Percentiles rank a stretch among this genome's conserved stretches.
These are phyloP conservation scores for Cheilosia vulpina DNA, from an alignment of 2,888 invertebrate genomes.

Conservation along the genomic window DNA sequence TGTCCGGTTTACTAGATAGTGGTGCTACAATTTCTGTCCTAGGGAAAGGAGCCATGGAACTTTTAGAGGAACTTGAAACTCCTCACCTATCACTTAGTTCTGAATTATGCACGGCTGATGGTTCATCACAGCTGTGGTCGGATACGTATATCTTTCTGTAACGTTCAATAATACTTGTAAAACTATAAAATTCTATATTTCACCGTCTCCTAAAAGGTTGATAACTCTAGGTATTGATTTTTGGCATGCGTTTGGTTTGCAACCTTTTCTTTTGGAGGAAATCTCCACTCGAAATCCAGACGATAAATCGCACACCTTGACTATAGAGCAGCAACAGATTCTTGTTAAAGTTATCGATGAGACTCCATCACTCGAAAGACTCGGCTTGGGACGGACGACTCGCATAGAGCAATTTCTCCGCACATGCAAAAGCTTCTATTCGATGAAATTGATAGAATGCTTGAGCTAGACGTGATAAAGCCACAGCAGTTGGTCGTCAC, in stretches of 20 bases:
- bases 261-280: background rate
- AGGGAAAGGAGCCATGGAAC: background rate
- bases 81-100: background rate
- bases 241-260: no score
- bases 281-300: constrained; percentile 7
- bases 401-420: background rate
- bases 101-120: background rate
- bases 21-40: background rate
- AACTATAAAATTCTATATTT: background rate
- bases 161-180: background rate
- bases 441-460: background rate
- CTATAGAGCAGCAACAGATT: background rate
- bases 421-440: background rate
- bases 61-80: background rate
- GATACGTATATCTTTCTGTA: background rate
- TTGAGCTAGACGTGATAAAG: background rate
- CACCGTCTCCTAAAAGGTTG: background rate
- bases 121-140: background rate
- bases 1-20: no score
- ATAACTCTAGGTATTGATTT: background rate
- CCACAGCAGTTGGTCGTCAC: background rate
- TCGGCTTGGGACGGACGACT: background rate
- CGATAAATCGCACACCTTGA: background rate
- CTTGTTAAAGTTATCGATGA: background rate
- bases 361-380: background rate